These are phyloP conservation scores for Tupaia tana DNA, from an alignment of 2,113 vertebrate species.

Conservation along the genomic window DNA sequence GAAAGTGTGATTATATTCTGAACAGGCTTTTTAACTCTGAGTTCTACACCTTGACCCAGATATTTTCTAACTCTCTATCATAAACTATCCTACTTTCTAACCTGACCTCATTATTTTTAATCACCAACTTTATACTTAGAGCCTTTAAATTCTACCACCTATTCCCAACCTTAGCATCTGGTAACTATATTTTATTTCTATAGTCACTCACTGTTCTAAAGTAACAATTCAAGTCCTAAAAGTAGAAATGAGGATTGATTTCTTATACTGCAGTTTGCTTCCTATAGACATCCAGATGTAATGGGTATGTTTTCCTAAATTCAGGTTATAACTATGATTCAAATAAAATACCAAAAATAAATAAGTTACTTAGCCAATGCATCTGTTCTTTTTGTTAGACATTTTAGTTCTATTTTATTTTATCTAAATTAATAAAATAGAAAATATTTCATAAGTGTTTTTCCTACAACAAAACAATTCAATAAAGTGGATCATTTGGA, in stretches of 20 bases:
- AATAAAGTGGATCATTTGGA: slow-evolving; percentile 11
- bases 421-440: slow-evolving; percentile 32
- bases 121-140: not conserved
- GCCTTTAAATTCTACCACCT: not conserved
- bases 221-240: slow-evolving; percentile 5
- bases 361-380: slow-evolving; percentile 25
- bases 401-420: slow-evolving; percentile 22
- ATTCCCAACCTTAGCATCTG: not conserved
- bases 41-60: not conserved
- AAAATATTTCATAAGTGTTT: slow-evolving; percentile 35
- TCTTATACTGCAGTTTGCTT: slow-evolving; percentile 19
- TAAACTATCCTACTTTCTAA: slow-evolving; percentile 9
- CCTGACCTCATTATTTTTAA: not conserved
- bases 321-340: slow-evolving; percentile 45
- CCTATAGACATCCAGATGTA: not conserved
- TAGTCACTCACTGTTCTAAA: not conserved
- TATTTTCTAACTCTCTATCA: slow-evolving; percentile 34
- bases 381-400: slow-evolving; percentile 38
- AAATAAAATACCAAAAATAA: slow-evolving; percentile 48
- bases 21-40: not conserved
- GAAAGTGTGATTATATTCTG: not conserved
- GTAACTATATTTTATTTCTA: not conserved
- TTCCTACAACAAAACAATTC: slow-evolving; percentile 45
- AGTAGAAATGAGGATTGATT: slow-evolving; percentile 23
- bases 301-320: slow-evolving; percentile 4